Base-by-base conservation (phyloP, 2,888 invertebrate species). In the Campoplex capitator region DNA sequence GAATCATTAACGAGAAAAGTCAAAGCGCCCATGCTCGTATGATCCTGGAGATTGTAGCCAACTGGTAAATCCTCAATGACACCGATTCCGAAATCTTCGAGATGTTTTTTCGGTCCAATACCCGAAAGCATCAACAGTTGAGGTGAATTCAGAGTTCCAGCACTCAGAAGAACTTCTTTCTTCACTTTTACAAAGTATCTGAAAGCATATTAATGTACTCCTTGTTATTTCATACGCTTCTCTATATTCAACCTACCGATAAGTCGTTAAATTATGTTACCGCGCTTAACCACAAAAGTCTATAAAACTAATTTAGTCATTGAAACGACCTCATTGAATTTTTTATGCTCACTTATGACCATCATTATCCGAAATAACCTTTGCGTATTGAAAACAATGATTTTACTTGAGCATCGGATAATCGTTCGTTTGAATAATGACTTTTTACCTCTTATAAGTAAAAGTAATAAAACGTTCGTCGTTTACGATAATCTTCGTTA, bases 71-170 rank as follows among this genome's bases (percentile, higher is more conserved):
- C 96, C 88, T 96, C 95, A 54, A 97, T 91, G 1, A 97, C 95
- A 0, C 95, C 93, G 77, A 98, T 97, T 3, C 95, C 95, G 9
- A 96, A 91, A 51, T 96, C 94, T 32, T 94, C 91, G 7, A 97
- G 94, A 91, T 97, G 96, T 0, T 96, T 95, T 48, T 93, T 94
- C 0, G 97, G 97, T 0, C 97, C 97, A 45, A 98, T 95, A 16
- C 98, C 98, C 0, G 98, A 98, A 18, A 98, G 93, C 97, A 98
- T 97, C 70, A 98, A 94, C 4, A 98, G 93, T 92, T 98, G 98
- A 0, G 98, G 98, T 2, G 98, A 97, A 89, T 97, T 98, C 45
- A 98, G 96, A 0, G 97, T 95, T 88, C 98, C 98, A 0, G 98
- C 98, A 9, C 97, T 96, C 45, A 98, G 94, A 78, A 98, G 96